A percentile compares a stretch with the other conserved stretches of the same genome.
phyloP scores from a whole-genome alignment of 1,140 invertebrate species.

The Thaumatotibia leucotreta region DNA sequence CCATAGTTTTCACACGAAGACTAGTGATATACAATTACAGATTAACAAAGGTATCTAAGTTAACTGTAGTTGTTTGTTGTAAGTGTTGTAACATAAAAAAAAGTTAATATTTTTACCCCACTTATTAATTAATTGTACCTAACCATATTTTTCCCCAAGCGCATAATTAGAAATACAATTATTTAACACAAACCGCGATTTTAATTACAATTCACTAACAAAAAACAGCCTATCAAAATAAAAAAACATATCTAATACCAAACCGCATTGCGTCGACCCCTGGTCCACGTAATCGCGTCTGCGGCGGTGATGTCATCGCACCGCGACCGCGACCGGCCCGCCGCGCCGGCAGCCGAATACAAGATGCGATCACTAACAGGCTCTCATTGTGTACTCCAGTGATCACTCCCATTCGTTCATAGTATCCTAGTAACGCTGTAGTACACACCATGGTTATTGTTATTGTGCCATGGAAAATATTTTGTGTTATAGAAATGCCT shows the following conservation, averaged over 20 bases:
- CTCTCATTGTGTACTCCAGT: background rate
- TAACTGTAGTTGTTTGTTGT: too few relatives aligned
- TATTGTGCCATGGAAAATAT: background rate
- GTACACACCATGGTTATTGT: background rate
- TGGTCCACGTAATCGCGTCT: conserved; percentile 42
- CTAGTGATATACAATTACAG: too few relatives aligned
- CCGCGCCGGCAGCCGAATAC: conserved; percentile 14
- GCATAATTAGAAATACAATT: too few relatives aligned
- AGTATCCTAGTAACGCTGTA: background rate
- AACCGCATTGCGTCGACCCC: background rate
- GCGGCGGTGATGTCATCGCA: conserved; percentile 49
- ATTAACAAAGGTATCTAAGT: too few relatives aligned
- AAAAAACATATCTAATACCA: background rate
- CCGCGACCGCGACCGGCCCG: conserved; percentile 18
- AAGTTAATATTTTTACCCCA: too few relatives aligned
- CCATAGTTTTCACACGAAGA: too few relatives aligned
- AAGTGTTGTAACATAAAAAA: too few relatives aligned
- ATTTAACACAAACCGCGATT: background rate
- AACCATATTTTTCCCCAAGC: too few relatives aligned
- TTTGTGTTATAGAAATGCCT: too few relatives aligned
- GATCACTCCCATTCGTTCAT: background rate
- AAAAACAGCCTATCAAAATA: background rate
- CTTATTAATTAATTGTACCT: too few relatives aligned
- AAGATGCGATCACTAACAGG: background rate
- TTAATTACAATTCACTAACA: background rate